Base-by-base conservation (phyloP, 1,140 invertebrate genomes). In the Philopotamus ludificatus region DNA sequence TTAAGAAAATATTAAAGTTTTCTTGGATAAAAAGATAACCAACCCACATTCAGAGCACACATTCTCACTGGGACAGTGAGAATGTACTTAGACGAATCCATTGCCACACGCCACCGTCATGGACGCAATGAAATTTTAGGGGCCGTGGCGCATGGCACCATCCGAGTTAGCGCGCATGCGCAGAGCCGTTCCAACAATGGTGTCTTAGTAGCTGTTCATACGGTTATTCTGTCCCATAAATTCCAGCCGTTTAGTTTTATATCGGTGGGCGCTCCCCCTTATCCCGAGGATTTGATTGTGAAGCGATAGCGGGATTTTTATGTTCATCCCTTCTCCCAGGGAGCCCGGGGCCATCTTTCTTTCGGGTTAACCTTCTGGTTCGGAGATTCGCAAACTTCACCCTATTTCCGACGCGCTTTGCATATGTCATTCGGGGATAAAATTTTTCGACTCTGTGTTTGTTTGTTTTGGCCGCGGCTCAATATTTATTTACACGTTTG, bases 231-330 rank as follows among this genome's bases (percentile, higher is more conserved):
- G 57, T 60, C 57, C 42, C 57, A 60, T 60, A 60, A 60, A 60
- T 60, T 60, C 57, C 57, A 39, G 57, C 57, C 57, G 57, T 60
- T 60, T 60, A 60, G 57, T 60, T 60, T 60, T 60, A 60, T 60
- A 60, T 60, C 41, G 57, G 57, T 41, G 54, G 54, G 42, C 54
- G 57, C 42, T 20, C 15, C 22, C 54, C 57, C 57, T 47, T 60
- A 44, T 44, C 57, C 57, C 42, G 42, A 60, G 57, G 57, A 60
- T 60, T 60, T 60, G 57, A 60, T 60, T 60, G 57, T 60, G 57
- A 60, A 60, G 57, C 57, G 57, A 60, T 60, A 60, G 57, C 47
- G 57, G 57, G 57, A 60, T 60, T 60, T 60, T 60, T 60, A 60
- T 60, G 57, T 60, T 44, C 22, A 22, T 16, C 57, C 51, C 57